phyloP scores from a whole-genome alignment of 2,113 vertebrate genomes.

The Bufo bufo region DNA sequence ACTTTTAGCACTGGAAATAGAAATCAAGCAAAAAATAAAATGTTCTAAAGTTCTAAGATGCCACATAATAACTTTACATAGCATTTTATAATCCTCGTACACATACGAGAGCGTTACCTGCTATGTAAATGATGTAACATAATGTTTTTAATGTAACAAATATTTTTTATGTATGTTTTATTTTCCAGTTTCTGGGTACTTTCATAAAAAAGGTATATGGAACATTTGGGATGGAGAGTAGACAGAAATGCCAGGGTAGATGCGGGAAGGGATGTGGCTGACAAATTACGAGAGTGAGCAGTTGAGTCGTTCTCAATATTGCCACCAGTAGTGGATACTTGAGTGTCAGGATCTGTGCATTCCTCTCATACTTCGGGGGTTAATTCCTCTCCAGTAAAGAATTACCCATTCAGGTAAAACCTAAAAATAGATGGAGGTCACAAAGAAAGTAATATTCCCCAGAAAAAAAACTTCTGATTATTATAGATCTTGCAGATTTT shows the following conservation, averaged over 20 bases:
- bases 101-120: not conserved
- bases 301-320: not conserved
- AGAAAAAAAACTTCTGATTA: not conserved
- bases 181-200: not conserved
- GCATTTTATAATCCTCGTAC: not conserved
- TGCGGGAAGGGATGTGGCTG: no score
- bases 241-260: not conserved
- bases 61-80: not conserved
- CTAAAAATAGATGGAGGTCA: not conserved
- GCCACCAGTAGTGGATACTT: not conserved
- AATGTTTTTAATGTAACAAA: not conserved
- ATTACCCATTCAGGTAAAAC: not conserved
- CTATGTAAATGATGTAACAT: not conserved
- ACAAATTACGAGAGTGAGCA: not conserved
- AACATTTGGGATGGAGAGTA: not conserved
- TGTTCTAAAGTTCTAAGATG: not conserved
- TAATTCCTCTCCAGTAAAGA: not conserved
- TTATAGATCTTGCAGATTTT: no score
- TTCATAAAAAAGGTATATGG: not conserved
- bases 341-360: not conserved
- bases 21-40: not conserved
- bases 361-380: no score
- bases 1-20: not conserved
- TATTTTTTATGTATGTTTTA: not conserved
- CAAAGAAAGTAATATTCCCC: not conserved